Evolutionary conservation across 2,113 vertebrate genomes (phyloP), one percentile per base, ranked within the genome.

Genomic region (Okapia johnstoni): DNA sequence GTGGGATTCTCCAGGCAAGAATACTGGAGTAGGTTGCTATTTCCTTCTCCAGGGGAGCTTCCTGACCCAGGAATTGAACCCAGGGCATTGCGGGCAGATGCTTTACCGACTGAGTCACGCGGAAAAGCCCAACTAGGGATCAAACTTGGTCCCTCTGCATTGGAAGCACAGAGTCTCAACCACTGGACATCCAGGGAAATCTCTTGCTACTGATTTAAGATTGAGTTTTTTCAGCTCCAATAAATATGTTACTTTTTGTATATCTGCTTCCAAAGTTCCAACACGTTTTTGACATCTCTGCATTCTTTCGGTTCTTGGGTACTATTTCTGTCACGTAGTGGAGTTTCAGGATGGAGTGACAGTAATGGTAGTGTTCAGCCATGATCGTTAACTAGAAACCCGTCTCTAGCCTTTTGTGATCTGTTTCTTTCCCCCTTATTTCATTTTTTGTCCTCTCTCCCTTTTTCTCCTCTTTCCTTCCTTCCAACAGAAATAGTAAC

Each of bases 351-450:
- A 30, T 33, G 28, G 28, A 86, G 21, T 0, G 6, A 15, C 30
- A 8, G 11, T 30, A 5, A 1, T 0, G 2, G 2, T 0, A 0
- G 2, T 25, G 16, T 43, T 52, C 28, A 13, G 84, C 3, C 21
- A 0, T 0, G 4, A 2, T 3, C 23, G 9, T 52, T 5, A 4
- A 1, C 16, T 25, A 4, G 26, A 30, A 40, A 4, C 12, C 15
- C 23, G 2, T 0, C 19, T 26, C 46, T 2, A 0, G 7, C 6
- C 9, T 60, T n/a, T 23, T 21, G 11, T 12, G 16, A 13, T 15
- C 46, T 2, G 10, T n/a, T 43, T 30, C 25, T 36, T 11, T 3
- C 28, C n/a, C 19, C 30, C 0, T 5, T 7, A 5, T 12, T n/a
- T 33, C 60, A 9, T 33, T 10, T 12, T 13, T 43, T 14, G 46